Percentiles rank a stretch among this genome's conserved stretches.
phyloP scores from a whole-genome alignment of 2,113 vertebrate species.

The Periophthalmodon schlosseri region DNA sequence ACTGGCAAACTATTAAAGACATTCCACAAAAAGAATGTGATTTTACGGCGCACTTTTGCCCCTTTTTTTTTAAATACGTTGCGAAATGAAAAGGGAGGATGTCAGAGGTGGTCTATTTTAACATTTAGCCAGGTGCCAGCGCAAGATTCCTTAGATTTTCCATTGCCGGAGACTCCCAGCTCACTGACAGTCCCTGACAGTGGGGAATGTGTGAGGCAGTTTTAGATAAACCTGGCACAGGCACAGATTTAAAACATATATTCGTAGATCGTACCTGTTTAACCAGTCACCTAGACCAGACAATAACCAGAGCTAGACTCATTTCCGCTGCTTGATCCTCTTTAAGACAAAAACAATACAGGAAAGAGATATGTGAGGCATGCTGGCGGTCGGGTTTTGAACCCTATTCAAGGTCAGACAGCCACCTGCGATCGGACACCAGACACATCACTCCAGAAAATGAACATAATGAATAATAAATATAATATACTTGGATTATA shows the following conservation, averaged over 20 bases:
- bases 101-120: slow-evolving; percentile 31
- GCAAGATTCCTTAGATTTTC: slow-evolving; percentile 45
- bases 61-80: slow-evolving; percentile 11
- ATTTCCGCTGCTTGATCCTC: slow-evolving; percentile 67
- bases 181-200: neutral
- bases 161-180: slow-evolving; percentile 18
- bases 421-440: neutral
- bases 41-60: slow-evolving; percentile 28
- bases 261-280: slow-evolving; percentile 39
- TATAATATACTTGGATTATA: neutral
- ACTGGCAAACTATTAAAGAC: slow-evolving; percentile 57
- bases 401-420: slow-evolving; percentile 20
- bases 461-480: neutral
- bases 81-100: slow-evolving; percentile 32
- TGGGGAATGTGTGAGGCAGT: neutral
- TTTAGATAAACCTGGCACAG: neutral
- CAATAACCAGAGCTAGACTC: slow-evolving; percentile 40
- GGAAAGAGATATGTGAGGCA: slow-evolving; percentile 36
- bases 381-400: slow-evolving; percentile 30
- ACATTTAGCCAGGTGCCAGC: slow-evolving; percentile 53
- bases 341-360: slow-evolving; percentile 35
- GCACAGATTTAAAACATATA: slow-evolving; percentile 2
- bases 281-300: slow-evolving; percentile 37
- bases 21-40: slow-evolving; percentile 54
- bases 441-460: neutral